Evolutionary conservation across 2,888 invertebrate species (phyloP).

Genomic region (Agapostemon virescens): DNA sequence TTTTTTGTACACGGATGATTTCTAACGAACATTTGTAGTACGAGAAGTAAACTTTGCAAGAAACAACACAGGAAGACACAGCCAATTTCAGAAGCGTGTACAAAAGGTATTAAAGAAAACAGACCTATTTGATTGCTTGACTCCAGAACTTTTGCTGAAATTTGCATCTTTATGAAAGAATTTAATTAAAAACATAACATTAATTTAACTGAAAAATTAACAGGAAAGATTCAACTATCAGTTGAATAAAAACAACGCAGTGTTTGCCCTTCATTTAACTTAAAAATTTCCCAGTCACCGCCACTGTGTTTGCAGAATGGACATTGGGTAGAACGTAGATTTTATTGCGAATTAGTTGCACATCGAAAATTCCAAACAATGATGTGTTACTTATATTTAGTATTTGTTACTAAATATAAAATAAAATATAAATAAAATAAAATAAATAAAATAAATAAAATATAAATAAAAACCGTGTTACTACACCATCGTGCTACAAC

Average conservation of each 20-base stretch:
- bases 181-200: background rate
- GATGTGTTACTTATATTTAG: too few species aligned
- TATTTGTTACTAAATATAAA: too few species aligned
- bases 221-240: background rate
- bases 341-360: background rate
- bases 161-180: constrained; percentile 7
- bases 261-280: constrained; percentile 5
- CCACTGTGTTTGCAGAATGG: background rate
- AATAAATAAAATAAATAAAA: too few species aligned
- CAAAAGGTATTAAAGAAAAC: background rate
- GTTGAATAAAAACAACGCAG: background rate
- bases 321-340: background rate
- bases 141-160: background rate
- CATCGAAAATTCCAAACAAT: background rate
- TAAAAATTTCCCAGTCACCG: background rate
- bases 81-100: background rate
- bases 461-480: too few species aligned
- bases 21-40: background rate
- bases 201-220: constrained; percentile 1
- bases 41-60: background rate
- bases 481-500: too few species aligned
- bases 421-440: too few species aligned
- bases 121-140: background rate
- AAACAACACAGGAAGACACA: background rate
- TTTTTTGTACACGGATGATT: too few species aligned